These are phyloP conservation scores for Drosophila baimaii DNA, from an alignment of 1,140 invertebrate genomes.

Conservation along the genomic window DNA sequence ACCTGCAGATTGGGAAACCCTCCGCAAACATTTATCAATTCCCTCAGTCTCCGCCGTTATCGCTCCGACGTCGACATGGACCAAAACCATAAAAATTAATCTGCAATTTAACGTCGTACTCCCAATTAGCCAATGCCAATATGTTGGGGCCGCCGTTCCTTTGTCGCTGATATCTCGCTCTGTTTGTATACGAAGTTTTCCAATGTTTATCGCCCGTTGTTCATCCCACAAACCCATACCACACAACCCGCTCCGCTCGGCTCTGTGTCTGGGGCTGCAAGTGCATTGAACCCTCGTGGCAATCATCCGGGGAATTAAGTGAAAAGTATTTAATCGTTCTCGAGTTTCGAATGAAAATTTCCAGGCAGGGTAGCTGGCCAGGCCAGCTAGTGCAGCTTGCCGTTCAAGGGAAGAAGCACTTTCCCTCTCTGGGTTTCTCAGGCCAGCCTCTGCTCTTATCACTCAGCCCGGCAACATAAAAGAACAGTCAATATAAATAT, in stretches of 20 bases:
- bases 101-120: slow-evolving; percentile 49
- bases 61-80: slow-evolving; percentile 18
- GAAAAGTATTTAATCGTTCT: slow-evolving; percentile 55
- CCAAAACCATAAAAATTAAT: slow-evolving; percentile 54
- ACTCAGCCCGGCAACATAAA: not conserved
- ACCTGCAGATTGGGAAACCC: slow-evolving; percentile 20
- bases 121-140: slow-evolving; percentile 59
- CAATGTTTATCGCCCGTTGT: slow-evolving; percentile 54
- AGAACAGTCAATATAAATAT: slow-evolving; percentile 5
- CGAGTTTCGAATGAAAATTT: slow-evolving; percentile 20
- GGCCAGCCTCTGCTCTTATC: not conserved
- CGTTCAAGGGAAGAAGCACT: slow-evolving; percentile 11
- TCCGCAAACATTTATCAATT: slow-evolving; percentile 14
- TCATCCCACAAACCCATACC: slow-evolving; percentile 4
- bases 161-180: slow-evolving; percentile 19
- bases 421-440: slow-evolving; percentile 45
- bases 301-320: slow-evolving; percentile 45
- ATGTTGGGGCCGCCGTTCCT: slow-evolving; percentile 10
- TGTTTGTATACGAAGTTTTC: slow-evolving; percentile 35
- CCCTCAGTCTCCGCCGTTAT: not conserved
- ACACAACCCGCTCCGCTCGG: not conserved
- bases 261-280: slow-evolving; percentile 1
- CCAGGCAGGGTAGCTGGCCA: slow-evolving; percentile 5
- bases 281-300: slow-evolving; percentile 59
- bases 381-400: slow-evolving; percentile 27